These are phyloP conservation scores for Papilio elwesi DNA, from an alignment of 2,888 invertebrate species.

Conservation along the genomic window DNA sequence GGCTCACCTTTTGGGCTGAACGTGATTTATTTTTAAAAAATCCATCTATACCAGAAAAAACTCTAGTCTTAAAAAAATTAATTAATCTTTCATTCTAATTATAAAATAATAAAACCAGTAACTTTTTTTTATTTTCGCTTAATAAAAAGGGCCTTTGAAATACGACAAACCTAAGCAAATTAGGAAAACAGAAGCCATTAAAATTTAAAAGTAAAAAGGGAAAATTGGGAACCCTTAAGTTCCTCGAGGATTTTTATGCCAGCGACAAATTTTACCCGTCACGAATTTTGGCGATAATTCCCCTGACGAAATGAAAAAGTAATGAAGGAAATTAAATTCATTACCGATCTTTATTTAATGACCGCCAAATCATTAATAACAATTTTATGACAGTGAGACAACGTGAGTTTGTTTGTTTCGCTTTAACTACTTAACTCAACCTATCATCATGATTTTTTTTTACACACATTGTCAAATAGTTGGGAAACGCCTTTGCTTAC, in stretches of 20 bases:
- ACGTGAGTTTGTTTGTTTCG: no score
- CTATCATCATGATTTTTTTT: no score
- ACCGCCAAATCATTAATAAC: neutral
- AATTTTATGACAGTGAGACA: neutral
- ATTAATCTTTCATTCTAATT: neutral
- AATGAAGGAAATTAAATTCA: constrained; percentile 2
- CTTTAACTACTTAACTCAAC: neutral
- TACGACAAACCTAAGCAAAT: constrained; percentile 25
- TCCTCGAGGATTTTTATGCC: constrained; percentile 27
- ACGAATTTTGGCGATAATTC: constrained; percentile 6
- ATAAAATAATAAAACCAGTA: constrained; percentile 12
- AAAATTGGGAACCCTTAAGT: constrained; percentile 13
- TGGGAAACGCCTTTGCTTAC: no score
- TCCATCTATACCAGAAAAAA: no score
- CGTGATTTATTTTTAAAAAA: no score
- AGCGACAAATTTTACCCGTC: constrained; percentile 18
- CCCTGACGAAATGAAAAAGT: constrained; percentile 8
- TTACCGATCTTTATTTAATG: neutral
- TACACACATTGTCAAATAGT: no score
- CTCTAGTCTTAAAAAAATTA: no score
- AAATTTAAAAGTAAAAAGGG: constrained; percentile 31
- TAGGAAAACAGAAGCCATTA: constrained; percentile 29
- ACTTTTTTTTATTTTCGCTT: constrained; percentile 21
- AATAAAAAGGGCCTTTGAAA: constrained; percentile 26
- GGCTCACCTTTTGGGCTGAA: no score